phyloP scores from a whole-genome alignment of 2,888 invertebrate species.

The Geotrupes spiniger region DNA sequence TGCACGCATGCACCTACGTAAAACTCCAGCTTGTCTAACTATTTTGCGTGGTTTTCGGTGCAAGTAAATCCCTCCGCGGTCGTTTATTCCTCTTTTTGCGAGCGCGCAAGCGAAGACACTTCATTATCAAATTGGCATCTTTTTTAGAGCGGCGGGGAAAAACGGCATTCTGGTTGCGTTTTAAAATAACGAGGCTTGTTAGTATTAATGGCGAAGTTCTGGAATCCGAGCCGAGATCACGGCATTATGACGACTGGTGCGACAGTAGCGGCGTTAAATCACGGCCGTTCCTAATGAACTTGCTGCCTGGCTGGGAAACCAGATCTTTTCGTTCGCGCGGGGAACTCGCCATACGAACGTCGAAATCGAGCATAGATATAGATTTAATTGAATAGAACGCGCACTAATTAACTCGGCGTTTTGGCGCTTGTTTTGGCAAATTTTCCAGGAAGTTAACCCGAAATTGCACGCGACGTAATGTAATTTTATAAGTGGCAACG shows the following conservation, averaged over 20 bases:
- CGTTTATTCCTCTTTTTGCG: conserved; percentile 14
- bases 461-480: no score
- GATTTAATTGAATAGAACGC: no score
- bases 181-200: conserved; percentile 45
- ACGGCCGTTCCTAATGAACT: conserved; percentile 37
- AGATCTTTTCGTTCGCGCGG: conserved; percentile 21
- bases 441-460: no score
- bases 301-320: conserved; percentile 28
- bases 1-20: no score
- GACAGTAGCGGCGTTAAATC: conserved; percentile 38
- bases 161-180: conserved; percentile 33
- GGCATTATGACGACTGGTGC: conserved; percentile 38
- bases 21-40: no score
- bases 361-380: no score
- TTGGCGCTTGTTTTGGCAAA: no score
- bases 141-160: conserved; percentile 27
- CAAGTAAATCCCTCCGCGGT: no score
- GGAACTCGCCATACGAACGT: neutral
- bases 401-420: no score
- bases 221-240: conserved; percentile 31
- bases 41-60: no score
- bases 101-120: conserved; percentile 21
- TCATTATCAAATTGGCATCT: conserved; percentile 35
- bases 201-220: conserved; percentile 37
- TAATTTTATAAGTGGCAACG: no score